Conservation (phyloP, 2,888 invertebrate species). For the Ormyrus labotus region DNA sequence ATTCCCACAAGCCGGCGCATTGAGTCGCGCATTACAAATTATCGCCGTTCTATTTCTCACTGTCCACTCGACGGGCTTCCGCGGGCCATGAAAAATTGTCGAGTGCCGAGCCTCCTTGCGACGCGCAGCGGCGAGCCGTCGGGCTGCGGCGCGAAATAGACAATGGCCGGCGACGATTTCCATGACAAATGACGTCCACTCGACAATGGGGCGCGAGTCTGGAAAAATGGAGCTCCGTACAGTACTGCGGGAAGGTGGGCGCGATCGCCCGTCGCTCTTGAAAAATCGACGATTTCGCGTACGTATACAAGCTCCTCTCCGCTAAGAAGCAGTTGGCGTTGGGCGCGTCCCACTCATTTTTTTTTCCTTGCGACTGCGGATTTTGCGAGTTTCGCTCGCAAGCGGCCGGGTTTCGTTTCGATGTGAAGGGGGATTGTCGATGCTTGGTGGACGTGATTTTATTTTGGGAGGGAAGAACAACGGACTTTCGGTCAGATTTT, state of each 20-base stretch:
- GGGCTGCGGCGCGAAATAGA: not conserved
- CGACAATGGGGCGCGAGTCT: constrained; percentile 1
- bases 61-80: constrained; percentile 14
- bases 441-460: no score
- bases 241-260: constrained; percentile 10
- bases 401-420: not conserved
- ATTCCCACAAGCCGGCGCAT: constrained; percentile 25
- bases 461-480: no score
- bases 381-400: not conserved
- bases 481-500: no score
- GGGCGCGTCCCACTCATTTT: not conserved
- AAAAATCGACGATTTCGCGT: constrained; percentile 38
- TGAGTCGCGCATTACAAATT: constrained; percentile 8
- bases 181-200: constrained; percentile 44
- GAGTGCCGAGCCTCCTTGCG: constrained; percentile 18
- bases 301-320: constrained; percentile 1
- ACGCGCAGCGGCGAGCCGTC: no score
- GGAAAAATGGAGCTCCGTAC: not conserved
- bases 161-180: constrained; percentile 30
- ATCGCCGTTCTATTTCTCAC: constrained; percentile 41
- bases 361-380: not conserved
- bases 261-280: constrained; percentile 1
- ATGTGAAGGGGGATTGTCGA: not conserved
- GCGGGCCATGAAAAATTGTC: constrained; percentile 39
- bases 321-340: not conserved